These are phyloP conservation scores for Sitta carolinensis DNA, from an alignment of 2,797 vertebrate species.

Conservation along the genomic window DNA sequence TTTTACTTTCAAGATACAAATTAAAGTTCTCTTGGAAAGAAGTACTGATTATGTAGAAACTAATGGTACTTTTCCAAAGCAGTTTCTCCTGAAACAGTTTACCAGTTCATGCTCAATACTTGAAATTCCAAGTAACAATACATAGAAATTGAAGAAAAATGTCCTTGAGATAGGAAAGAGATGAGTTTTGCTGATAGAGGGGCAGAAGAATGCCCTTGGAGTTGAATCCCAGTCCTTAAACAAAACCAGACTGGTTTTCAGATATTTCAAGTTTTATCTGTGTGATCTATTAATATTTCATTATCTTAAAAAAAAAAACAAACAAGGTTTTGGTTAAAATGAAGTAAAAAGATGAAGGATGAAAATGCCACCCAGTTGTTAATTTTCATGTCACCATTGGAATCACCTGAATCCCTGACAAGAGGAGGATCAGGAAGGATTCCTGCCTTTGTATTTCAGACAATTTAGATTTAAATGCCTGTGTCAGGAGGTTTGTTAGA, in stretches of 20 bases:
- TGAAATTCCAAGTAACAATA: background rate
- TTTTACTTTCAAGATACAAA: background rate
- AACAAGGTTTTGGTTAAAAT: background rate
- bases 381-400: background rate
- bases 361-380: background rate
- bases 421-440: background rate
- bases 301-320: background rate
- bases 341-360: background rate
- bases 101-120: rapidly evolving
- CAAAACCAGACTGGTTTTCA: background rate
- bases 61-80: background rate
- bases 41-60: background rate
- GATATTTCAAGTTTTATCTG: background rate
- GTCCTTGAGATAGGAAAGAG: background rate
- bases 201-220: background rate
- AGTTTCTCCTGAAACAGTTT: background rate
- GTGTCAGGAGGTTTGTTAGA: background rate
- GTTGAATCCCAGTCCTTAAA: background rate
- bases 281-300: background rate
- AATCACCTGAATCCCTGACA: background rate
- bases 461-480: background rate
- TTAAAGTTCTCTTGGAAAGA: background rate
- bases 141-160: background rate
- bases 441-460: constrained; percentile 1
- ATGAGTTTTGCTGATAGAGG: background rate